phyloP scores from a whole-genome alignment of 1,140 invertebrate genomes.

The Drosophila murphyi region DNA sequence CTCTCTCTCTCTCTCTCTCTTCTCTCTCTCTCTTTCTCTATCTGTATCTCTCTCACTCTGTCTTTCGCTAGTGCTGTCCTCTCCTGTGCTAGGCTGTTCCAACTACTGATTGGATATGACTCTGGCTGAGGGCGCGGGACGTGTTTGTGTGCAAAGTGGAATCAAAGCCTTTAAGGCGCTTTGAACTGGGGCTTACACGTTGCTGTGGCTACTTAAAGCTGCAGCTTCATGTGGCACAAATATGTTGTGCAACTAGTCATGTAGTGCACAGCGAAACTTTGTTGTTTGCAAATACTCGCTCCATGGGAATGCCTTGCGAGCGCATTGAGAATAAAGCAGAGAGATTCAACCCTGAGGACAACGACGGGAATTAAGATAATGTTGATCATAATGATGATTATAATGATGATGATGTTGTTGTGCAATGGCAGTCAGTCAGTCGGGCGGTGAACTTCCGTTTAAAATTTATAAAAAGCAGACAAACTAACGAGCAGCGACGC shows the following conservation, averaged over 20 bases:
- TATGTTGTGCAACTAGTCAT: conserved; percentile 25
- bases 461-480: conserved; percentile 63
- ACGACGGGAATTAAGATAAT: conserved; percentile 37
- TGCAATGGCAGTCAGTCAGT: conserved; percentile 1
- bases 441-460: conserved; percentile 60
- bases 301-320: conserved; percentile 44
- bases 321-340: neutral
- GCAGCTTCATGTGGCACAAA: conserved; percentile 49
- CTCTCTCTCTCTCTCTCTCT: neutral
- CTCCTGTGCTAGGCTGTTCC: conserved; percentile 35
- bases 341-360: conserved; percentile 30
- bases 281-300: conserved; percentile 18
- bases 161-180: conserved; percentile 25
- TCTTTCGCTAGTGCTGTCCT: neutral
- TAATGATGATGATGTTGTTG: conserved; percentile 19
- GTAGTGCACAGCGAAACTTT: conserved; percentile 46
- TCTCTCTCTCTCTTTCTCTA: neutral
- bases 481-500: conserved; percentile 63
- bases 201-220: conserved; percentile 57
- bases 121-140: conserved; percentile 50
- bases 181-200: conserved; percentile 9
- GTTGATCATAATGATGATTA: conserved; percentile 32
- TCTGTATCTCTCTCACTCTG: neutral
- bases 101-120: conserved; percentile 69
- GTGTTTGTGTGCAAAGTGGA: conserved; percentile 10